Evolutionary conservation across 2,888 invertebrate species (phyloP), one percentile per base, ranked within the genome.

Genomic region (Imbricaverruca yamaguchii): DNA sequence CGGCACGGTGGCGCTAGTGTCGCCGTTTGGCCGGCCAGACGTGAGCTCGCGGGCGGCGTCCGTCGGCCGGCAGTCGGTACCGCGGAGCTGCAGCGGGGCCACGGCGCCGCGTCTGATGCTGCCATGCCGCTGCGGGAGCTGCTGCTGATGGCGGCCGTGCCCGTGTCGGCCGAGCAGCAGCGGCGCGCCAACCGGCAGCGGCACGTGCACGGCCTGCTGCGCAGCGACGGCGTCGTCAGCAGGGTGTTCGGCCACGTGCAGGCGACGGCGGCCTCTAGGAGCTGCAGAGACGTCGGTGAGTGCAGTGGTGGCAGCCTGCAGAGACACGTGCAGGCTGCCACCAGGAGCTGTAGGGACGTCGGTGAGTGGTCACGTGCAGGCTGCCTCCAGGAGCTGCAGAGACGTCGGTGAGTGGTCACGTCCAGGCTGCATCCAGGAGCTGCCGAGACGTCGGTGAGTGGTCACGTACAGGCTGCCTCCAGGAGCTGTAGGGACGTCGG

Each of bases 241-340:
- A 25, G 39, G 15, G 69, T 69, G 69, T 69, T 69, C 39, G 13
- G 69, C 8, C 69, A 69, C 39, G 69, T 69, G 69, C 15, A 23
- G 39, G 69, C 69, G 15, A 15, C 25, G 11, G 39, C 69, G 0
- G 39, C 69, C 12, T 7, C 15, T 15, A 39, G 39, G 39, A 39
- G 12, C 39, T 39, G 69, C 39, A 23, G 69, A 39, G 69, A 69
- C 25, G 69, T 69, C 69, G 69, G 69, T 69, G 69, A 69, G 69
- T 69, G 65, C 65, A 9, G 65, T 11, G 21, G 63, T 63, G 21
- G n/a, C n/a, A n/a, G n/a, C n/a, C n/a, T n/a, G n/a, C n/a, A n/a
- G n/a, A n/a, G 39, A 3, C 39, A 39, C 39, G 39, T 39, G 39
- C 39, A 39, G 39, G 39, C 39, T 39, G 39, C 39, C 39, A 3